Base-by-base conservation (phyloP, 2,113 vertebrate genomes). In the Tenebrosternarchus preto region DNA sequence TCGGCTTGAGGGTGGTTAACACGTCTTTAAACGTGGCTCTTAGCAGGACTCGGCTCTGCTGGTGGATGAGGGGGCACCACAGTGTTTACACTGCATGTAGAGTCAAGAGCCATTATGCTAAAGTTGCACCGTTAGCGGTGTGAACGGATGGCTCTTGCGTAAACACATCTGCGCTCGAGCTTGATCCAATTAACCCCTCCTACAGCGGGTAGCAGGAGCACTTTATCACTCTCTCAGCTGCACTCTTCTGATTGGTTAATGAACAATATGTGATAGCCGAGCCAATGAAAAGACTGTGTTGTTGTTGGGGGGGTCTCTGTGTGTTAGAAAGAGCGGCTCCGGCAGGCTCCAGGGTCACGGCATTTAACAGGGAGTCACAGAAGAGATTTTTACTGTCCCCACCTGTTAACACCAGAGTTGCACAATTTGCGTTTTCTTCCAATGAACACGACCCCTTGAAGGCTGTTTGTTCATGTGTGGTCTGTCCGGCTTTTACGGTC, bases 331-430 rank as follows among this genome's bases (percentile, higher is more conserved):
- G 33, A 53, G 25, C 25, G 56, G 16, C 5, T 29, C 50, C 56
- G 22, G 33, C 66, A 50, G 57, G 24, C 43, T 71, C 46, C 24
- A 20, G 43, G 46, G 16, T 64, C 8, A 20, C 53, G 69, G 19
- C 27, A 5, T 83, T 82, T 78, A 73, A 82, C 69, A 50, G 63
- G 81, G 24, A 8, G 78, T 78, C 66, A 64, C 31, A 67, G 76
- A 72, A 64, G 73, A 55, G 5, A 71, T 71, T 83, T 85, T 84
- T 84, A 84, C 39, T 69, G 80, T 72, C 68, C 29, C 68, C 85
- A 86, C 83, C 85, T 86, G 85, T 86, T 84, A 84, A 82, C 85
- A 84, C 82, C 66, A 80, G 39, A 68, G 39, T 20, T 61, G 79
- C 75, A 78, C 68, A 55, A 59, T 81, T 60, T 31, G 17, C 61